Evolutionary conservation across 1,140 invertebrate species (phyloP), one percentile per base, ranked within the genome.

Genomic region (Drosophila elegans): DNA sequence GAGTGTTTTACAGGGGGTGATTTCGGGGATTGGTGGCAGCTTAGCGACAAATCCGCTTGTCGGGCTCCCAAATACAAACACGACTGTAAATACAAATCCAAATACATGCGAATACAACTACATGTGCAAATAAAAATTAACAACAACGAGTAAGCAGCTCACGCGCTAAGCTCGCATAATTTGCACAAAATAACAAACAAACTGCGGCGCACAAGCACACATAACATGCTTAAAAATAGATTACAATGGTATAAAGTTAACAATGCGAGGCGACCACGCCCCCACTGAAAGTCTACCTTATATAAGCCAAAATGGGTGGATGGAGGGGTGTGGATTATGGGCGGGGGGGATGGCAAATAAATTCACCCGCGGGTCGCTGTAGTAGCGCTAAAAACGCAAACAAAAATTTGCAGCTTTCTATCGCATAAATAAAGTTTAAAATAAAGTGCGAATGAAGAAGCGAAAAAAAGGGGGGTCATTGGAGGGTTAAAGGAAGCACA

Each of bases 391-490:
- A 80, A 64, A 79, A 80, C 73, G 71, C 80, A 85, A 84, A 80
- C 81, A 80, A 85, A 84, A 85, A 85, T 85, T 84, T 84, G 80
- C 80, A 80, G 80, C 81, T 80, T 85, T 84, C 80, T 74, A 81
- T 86, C 82, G 82, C 81, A 86, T 85, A 85, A 85, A 85, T 86
- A 85, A 85, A 85, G 82, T 85, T 85, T 86, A 85, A 85, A 85
- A 85, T 86, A 85, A 86, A 85, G 78, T 82, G 81, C 78, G 81
- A 71, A 80, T 74, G 61, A 80, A 86, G 78, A 78, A 56, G 51
- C 34, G 44, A 34, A 41, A 10, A 10, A 13, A 36, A 7, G 46
- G 44, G 49, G n/a, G 16, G 13, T 5, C 3, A 10, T 16, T 1
- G 7, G 10, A 56, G 32, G 54, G 51, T 54, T 45, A 57, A 39